These are phyloP conservation scores for Peromyscus leucopus DNA, from an alignment of 2,113 vertebrate genomes.

Conservation along the genomic window DNA sequence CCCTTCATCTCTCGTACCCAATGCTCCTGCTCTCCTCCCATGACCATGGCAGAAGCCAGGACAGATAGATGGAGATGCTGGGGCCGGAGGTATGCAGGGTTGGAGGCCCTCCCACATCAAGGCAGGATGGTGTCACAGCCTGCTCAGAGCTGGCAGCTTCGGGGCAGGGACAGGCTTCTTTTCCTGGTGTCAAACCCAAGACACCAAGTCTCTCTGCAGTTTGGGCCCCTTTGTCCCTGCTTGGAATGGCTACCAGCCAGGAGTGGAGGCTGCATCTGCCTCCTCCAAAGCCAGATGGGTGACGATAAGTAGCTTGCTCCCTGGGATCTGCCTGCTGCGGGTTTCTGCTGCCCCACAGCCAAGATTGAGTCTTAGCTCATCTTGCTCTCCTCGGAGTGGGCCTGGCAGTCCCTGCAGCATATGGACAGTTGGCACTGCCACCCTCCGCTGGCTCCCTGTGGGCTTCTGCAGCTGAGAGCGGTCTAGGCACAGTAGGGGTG, in stretches of 20 bases:
- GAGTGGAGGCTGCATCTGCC: background rate
- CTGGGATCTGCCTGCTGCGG: background rate
- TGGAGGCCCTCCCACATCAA: background rate
- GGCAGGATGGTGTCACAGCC: rapidly evolving
- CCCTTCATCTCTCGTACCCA: rapidly evolving
- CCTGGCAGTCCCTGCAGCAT: background rate
- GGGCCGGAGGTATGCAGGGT: background rate
- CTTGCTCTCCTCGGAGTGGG: background rate
- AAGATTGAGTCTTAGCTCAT: rapidly evolving
- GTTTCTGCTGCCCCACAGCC: background rate
- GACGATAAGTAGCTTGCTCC: background rate
- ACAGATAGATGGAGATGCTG: background rate
- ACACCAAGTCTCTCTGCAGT: background rate
- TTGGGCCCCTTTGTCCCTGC: background rate
- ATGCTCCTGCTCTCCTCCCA: no score
- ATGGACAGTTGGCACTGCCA: background rate
- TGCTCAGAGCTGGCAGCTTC: background rate
- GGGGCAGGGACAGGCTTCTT: background rate
- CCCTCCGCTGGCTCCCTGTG: background rate
- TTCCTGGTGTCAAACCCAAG: background rate
- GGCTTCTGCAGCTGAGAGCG: background rate
- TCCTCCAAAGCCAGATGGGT: background rate
- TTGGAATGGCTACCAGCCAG: background rate
- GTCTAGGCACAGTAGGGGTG: rapidly evolving
- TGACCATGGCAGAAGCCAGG: background rate